Conservation (phyloP, 2,113 vertebrate genomes). For the Eurystomus gularis region DNA sequence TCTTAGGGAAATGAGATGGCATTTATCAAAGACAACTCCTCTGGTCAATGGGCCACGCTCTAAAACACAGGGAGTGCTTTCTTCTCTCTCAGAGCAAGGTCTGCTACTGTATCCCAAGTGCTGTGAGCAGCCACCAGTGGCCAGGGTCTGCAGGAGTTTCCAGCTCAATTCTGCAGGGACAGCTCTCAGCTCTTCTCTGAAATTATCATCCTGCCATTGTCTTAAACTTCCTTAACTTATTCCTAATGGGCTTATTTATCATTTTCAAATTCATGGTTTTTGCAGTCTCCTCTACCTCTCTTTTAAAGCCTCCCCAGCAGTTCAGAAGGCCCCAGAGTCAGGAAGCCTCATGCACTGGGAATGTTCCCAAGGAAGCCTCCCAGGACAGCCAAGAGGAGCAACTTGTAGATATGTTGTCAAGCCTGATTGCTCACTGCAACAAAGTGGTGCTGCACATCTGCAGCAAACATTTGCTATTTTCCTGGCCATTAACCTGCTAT, state of each 20-base stretch:
- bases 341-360: no score
- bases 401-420: accelerated
- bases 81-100: background rate
- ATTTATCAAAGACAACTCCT: background rate
- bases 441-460: background rate
- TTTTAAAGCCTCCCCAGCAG: background rate
- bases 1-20: background rate
- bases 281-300: background rate
- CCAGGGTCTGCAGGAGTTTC: background rate
- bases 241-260: background rate
- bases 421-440: accelerated
- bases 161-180: background rate
- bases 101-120: background rate
- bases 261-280: background rate
- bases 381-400: accelerated
- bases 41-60: background rate
- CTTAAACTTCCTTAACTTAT: background rate
- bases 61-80: background rate
- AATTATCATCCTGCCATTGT: background rate
- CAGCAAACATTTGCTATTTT: background rate
- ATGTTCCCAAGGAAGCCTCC: background rate
- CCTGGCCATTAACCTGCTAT: background rate
- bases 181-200: background rate
- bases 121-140: background rate
- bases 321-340: background rate